A percentile compares a stretch with the other conserved stretches of the same genome.
Conservation (phyloP, 1,140 invertebrate species). For the Eriocheir sinensis region DNA sequence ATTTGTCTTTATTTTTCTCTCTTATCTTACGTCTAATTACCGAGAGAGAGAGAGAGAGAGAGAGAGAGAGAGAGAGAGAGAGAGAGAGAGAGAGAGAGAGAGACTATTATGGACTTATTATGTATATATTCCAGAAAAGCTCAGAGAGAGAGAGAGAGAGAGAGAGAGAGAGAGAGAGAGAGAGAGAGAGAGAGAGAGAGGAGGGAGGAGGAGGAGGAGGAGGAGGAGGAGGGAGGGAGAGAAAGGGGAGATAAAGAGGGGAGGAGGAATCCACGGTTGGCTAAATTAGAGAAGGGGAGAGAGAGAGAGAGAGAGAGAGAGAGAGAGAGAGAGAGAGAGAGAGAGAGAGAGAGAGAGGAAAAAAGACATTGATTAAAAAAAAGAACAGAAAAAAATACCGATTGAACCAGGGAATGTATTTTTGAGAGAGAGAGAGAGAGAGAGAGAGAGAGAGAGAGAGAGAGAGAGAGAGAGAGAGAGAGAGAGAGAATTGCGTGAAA, state of each 20-base stretch:
- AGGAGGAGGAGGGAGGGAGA: no score
- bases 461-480: background rate
- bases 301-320: constrained; percentile 6
- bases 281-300: constrained; percentile 8
- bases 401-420: no score
- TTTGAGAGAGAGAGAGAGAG: background rate
- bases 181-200: background rate
- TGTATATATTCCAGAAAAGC: no score
- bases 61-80: background rate
- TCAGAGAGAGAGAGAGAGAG: background rate
- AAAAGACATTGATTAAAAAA: no score
- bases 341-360: background rate
- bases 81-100: background rate
- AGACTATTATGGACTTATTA: no score
- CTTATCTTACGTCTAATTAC: no score
- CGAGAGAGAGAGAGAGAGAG: background rate
- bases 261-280: background rate
- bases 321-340: constrained; percentile 16
- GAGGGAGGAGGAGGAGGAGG: no score
- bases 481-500: no score
- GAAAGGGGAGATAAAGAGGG: background rate
- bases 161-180: background rate
- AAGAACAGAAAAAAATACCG: background rate
- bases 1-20: background rate
- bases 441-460: constrained; percentile 22